A percentile compares a stretch with the other conserved stretches of the same genome.
Conservation (phyloP, 2,113 vertebrate species). For the Ptyas mucosa region DNA sequence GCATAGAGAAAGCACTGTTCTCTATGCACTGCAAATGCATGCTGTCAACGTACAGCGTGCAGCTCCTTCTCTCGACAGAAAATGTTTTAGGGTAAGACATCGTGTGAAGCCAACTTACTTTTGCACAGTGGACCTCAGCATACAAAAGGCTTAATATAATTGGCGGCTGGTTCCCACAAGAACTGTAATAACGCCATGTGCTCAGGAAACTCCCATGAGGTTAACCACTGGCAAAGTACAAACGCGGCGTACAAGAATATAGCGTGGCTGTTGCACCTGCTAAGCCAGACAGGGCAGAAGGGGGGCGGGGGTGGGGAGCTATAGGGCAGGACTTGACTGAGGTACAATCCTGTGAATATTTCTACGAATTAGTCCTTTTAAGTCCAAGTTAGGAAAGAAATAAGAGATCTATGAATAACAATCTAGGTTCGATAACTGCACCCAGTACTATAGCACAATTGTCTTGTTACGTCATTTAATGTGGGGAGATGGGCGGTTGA, state of each 20-base stretch:
- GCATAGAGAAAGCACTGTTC: neutral
- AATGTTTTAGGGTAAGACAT: neutral
- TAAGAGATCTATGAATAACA: neutral
- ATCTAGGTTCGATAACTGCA: neutral
- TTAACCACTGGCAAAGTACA: conserved; percentile 4
- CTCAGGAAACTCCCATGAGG: conserved; percentile 5
- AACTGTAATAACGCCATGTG: neutral
- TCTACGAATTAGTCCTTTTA: neutral
- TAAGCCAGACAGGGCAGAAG: neutral
- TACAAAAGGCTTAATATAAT: neutral
- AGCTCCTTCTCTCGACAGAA: neutral
- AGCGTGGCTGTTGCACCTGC: conserved; percentile 11
- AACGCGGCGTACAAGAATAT: neutral
- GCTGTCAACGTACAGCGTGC: neutral
- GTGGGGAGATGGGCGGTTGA: neutral
- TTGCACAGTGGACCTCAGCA: neutral
- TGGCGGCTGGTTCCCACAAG: neutral
- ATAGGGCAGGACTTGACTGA: neutral
- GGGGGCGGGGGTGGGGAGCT: neutral
- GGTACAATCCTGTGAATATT: neutral
- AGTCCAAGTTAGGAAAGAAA: neutral
- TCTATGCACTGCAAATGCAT: neutral
- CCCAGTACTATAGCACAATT: neutral
- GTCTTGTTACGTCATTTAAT: neutral
- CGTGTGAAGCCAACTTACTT: neutral